Evolutionary conservation across 2,113 vertebrate genomes (phyloP), one percentile per base, ranked within the genome.

Genomic region (Etheostoma spectabile): DNA sequence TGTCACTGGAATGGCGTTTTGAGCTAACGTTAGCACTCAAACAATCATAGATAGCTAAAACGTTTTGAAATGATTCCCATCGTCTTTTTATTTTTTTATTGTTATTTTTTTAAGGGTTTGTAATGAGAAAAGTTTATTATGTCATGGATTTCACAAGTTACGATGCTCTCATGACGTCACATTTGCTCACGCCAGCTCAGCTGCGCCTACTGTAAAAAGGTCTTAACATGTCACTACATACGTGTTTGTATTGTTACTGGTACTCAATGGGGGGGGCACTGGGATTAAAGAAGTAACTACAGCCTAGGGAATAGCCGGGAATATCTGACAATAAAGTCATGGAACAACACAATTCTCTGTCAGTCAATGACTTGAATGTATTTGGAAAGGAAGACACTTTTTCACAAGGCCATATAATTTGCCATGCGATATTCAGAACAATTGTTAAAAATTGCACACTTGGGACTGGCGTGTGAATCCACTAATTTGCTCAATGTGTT

Each of bases 401-500:
- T 78, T 57, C 78, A 86, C 72, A 22, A 74, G 69, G 56, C 55
- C 27, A 13, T 52, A 68, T 33, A 57, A 71, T 49, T 78, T 76
- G 60, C 45, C 53, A 15, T 51, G 21, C 21, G 18, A 78, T 27
- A 48, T 51, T 33, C 3, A 55, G 49, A 67, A 30, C 59, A 35
- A 60, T n/a, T 56, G 68, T 38, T 77, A 48, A 52, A n/a, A 61
- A 45, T 62, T 1, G 7, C 59, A 13, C 82, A n/a, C 61, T 74
- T 45, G 78, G 38, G 82, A 72, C 60, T 64, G 46, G 53, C 8
- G 21, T 74, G 68, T 8, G 74, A 80, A 89, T 85, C 51, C 33
- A 51, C 64, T 38, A 73, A 60, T 80, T 81, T 6, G 0, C 67
- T 27, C 42, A 67, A n/a, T 61, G 63, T 57, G 48, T 70, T 33